These are phyloP conservation scores for Xenopus petersii DNA, from an alignment of 2,797 vertebrate genomes.

Conservation along the genomic window DNA sequence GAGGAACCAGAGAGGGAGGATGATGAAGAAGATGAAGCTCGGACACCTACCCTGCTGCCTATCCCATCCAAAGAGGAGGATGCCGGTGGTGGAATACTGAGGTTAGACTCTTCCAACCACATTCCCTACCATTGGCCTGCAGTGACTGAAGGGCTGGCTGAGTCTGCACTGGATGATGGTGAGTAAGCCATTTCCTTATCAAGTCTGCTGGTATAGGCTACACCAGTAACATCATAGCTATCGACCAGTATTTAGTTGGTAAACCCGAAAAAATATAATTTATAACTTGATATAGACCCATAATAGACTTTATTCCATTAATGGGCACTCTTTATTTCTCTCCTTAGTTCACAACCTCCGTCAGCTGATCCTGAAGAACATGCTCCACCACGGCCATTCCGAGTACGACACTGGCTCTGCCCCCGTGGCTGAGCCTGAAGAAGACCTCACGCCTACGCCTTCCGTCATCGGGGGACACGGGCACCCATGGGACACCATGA, in stretches of 20 bases:
- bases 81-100: slow-evolving; percentile 11
- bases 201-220: no score
- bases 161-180: slow-evolving; percentile 68
- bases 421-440: slow-evolving; percentile 51
- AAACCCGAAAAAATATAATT: no score
- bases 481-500: slow-evolving; percentile 49
- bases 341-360: slow-evolving; percentile 65
- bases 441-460: slow-evolving; percentile 63
- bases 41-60: fast-evolving
- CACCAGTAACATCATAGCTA: no score
- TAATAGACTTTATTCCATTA: no score
- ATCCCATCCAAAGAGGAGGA: neutral
- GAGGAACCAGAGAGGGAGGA: slow-evolving; percentile 33
- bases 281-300: no score
- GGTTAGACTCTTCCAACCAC: neutral
- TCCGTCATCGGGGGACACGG: slow-evolving; percentile 40
- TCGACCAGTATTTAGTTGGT: no score
- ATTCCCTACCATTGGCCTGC: slow-evolving; percentile 41
- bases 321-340: neutral
- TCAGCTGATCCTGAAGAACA: slow-evolving; percentile 55
- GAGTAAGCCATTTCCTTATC: slow-evolving; percentile 31
- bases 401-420: slow-evolving; percentile 26
- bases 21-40: slow-evolving; percentile 35
- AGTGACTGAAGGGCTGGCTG: slow-evolving; percentile 55
- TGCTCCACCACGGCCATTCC: slow-evolving; percentile 47